A percentile compares a stretch with the other conserved stretches of the same genome.
These are phyloP conservation scores for Epinephelus malabaricus DNA, from an alignment of 2,797 vertebrate species.

Conservation along the genomic window DNA sequence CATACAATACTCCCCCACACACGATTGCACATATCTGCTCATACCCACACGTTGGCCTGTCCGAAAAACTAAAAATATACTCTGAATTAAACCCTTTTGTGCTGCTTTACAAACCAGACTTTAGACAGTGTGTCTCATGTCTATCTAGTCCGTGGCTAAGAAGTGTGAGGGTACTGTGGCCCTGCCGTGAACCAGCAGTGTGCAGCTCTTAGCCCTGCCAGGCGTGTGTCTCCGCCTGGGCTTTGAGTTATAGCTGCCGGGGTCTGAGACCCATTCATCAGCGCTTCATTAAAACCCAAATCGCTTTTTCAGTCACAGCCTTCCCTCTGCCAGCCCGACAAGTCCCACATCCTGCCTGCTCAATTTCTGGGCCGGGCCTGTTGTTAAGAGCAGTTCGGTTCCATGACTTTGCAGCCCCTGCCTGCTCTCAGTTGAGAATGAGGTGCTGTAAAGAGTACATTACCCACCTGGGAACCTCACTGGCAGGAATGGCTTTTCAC, in stretches of 20 bases:
- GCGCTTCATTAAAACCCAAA: constrained; percentile 82
- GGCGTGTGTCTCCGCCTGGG: constrained; percentile 63
- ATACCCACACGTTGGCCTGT: not conserved
- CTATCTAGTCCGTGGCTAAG: constrained; percentile 23
- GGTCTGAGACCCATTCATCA: constrained; percentile 76
- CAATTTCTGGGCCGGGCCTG: constrained; percentile 48
- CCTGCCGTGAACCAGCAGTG: constrained; percentile 65
- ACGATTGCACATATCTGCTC: constrained; percentile 16
- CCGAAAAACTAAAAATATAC: not conserved
- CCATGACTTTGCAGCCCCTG: constrained; percentile 32
- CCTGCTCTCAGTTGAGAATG: constrained; percentile 55
- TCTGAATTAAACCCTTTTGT: not conserved
- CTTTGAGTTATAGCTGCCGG: constrained; percentile 77
- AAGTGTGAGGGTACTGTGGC: constrained; percentile 41
- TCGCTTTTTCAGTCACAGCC: constrained; percentile 69
- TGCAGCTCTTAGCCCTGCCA: constrained; percentile 64
- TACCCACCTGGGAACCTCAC: constrained; percentile 57
- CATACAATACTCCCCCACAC: constrained; percentile 9
- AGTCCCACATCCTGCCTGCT: constrained; percentile 66
- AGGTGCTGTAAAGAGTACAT: constrained; percentile 63
- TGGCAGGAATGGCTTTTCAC: constrained; percentile 58
- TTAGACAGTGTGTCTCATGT: constrained; percentile 37
- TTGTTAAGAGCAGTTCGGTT: constrained; percentile 51
- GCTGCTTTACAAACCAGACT: constrained; percentile 19
- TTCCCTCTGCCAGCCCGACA: constrained; percentile 60